phyloP scores from a whole-genome alignment of 2,113 vertebrate species.

The Gadus macrocephalus region DNA sequence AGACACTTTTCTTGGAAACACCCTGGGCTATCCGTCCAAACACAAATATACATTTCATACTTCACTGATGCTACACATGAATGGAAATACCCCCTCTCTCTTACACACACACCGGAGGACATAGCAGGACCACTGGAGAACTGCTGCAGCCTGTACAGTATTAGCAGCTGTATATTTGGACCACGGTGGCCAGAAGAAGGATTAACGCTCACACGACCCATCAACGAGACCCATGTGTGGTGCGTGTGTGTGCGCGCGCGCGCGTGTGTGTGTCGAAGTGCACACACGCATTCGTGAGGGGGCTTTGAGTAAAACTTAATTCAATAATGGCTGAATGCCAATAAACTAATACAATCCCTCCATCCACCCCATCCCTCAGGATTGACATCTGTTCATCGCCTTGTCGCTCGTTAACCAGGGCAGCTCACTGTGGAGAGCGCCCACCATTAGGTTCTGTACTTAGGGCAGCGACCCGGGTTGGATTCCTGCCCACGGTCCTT shows the following conservation, averaged over 20 bases:
- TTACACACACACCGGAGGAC: slow-evolving; percentile 3
- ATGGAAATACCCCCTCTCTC: slow-evolving; percentile 4
- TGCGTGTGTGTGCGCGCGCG: slow-evolving; percentile 7
- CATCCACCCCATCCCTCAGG: too few species aligned
- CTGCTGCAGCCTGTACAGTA: slow-evolving; percentile 35
- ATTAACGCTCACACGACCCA: slow-evolving; percentile 62
- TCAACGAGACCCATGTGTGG: slow-evolving; percentile 22
- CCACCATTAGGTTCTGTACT: too few species aligned
- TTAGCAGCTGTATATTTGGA: slow-evolving; percentile 69
- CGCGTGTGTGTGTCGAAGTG: slow-evolving; percentile 22
- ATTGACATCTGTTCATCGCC: too few species aligned
- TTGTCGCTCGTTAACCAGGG: too few species aligned
- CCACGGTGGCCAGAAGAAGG: slow-evolving; percentile 51
- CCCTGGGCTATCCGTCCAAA: too few species aligned
- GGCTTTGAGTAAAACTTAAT: too few species aligned
- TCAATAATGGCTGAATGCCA: not conserved
- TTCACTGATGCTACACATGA: not conserved
- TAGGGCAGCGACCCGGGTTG: too few species aligned
- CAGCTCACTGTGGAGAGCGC: too few species aligned
- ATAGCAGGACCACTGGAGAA: slow-evolving; percentile 32
- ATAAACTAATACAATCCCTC: not conserved
- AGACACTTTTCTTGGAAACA: too few species aligned
- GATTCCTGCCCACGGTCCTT: too few species aligned
- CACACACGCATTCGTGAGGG: slow-evolving; percentile 3
- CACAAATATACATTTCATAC: too few species aligned